Evolutionary conservation across 2,797 vertebrate species (phyloP), one percentile per base, ranked within the genome.

Genomic region (Geotrypetes seraphini): DNA sequence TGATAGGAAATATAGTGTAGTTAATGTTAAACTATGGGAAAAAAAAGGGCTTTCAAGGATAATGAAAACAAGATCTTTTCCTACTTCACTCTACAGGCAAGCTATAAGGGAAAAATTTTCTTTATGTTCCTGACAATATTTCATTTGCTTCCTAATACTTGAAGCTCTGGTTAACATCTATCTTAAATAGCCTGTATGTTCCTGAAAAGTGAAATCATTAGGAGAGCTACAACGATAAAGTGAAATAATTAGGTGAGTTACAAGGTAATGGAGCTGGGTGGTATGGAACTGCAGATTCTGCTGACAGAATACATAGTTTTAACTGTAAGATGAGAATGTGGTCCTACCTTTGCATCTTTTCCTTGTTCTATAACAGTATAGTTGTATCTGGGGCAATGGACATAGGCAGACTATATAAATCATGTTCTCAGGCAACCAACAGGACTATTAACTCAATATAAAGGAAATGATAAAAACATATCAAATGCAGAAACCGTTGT

Each of bases 41-140:
- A 47, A 50, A 43, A 35, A 67, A 56, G 39, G n/a, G 49, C 41
- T 76, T 63, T 38, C 38, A 57, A 53, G 43, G 66, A 25, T 58
- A 69, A 72, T 66, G 66, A 69, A 72, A 71, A 63, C 2, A 22
- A 44, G 57, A 31, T 44, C 55, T 58, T 69, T 49, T 50, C 53
- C 45, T 64, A 47, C 55, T 60, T 36, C 16, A 41, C 40, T 43
- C 63, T 75, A 53, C 48, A 70, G 66, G 25, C 54, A 33, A 43
- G 39, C 40, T 53, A 65, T 55, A 36, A 43, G 44, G 46, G 61
- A 67, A 72, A 65, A 72, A 75, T 75, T 59, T 54, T 55, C 63
- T 65, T 65, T 73, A 69, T 64, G 57, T 57, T 76, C 44, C 52
- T 58, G 36, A 61, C 73, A 71, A 69, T 71, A 74, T 76, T 79